Evolutionary conservation across 2,888 invertebrate species (phyloP), one percentile per base, ranked within the genome.

Genomic region (Sisyra nigra): DNA sequence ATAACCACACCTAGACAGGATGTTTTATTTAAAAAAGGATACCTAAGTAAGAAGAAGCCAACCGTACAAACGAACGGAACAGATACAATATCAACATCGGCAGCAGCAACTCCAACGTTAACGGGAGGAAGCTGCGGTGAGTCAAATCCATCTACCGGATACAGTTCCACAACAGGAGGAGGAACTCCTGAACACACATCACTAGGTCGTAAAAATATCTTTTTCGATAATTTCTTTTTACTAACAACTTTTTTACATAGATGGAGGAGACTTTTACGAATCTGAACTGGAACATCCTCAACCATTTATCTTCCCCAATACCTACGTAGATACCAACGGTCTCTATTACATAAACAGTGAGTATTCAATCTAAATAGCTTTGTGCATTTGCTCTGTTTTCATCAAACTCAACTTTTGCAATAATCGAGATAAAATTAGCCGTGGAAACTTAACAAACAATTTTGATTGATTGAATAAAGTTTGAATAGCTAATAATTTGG

Each of bases 1-100:
- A 76, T 79, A 54, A 76, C 76, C 44, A 76, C 78, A 33, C 78
- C 78, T 19, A 63, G 78, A 49, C 77, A 77, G 60, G 78, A 79
- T 57, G 72, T 79, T 49, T 63, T 79, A 51, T 77, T 79, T 60
- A 77, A 77, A 59, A 77, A 77, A 59, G 74, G 76, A 47, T 77
- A 76, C 59, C 60, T 77, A 49, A 70, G 69, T 51, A 69, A 68
- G 51, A 71, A 70, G 52, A 69, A 67, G 48, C 64, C 41, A 5
- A 15, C 7, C 5, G 34, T 33, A 10, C 15, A 9, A 2, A 29
- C n/a, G 10, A 15, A 13, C 17, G 37, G 37, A 18, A n/a, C n/a
- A n/a, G 37, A 37, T 18, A 37, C 17, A 10, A 24, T 24, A 24
- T 14, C 34, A 6, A 34, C 34, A 14, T 17, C 15, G 13, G n/a